These are phyloP conservation scores for Calameuta pallipes DNA, from an alignment of 2,888 invertebrate species.

Conservation along the genomic window DNA sequence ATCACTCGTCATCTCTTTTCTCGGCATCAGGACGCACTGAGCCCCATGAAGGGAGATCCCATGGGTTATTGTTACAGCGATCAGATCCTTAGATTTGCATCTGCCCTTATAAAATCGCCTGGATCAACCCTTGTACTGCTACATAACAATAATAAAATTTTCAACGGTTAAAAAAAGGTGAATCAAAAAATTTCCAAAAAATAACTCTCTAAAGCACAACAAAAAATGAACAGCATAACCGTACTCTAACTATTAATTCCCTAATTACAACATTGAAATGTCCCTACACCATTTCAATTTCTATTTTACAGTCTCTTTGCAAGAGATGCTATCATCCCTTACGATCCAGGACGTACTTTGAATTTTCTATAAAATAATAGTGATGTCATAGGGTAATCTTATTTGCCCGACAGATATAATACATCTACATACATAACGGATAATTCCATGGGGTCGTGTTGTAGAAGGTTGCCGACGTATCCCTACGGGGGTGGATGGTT, in stretches of 20 bases:
- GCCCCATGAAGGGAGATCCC: slow-evolving; percentile 3
- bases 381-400: slow-evolving; percentile 17
- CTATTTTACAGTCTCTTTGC: background rate
- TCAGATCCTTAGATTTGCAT: slow-evolving; percentile 8
- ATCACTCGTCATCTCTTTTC: slow-evolving; percentile 35
- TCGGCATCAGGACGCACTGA: slow-evolving; percentile 11
- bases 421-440: slow-evolving; percentile 13
- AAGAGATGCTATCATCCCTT: background rate
- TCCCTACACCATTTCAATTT: background rate
- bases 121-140: background rate
- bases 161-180: background rate
- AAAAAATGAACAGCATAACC: background rate
- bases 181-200: background rate
- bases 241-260: background rate
- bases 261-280: background rate
- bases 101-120: background rate
- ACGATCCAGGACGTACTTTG: background rate
- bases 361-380: slow-evolving; percentile 12
- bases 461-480: background rate
- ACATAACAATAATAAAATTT: background rate
- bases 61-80: background rate
- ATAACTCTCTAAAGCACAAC: background rate
- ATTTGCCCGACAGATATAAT: slow-evolving; percentile 23
- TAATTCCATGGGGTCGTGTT: background rate
- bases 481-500: slow-evolving; percentile 21